Percentiles rank a stretch among this genome's conserved stretches.
Conservation (phyloP, 2,797 vertebrate species). For the Poecilia velifera region DNA sequence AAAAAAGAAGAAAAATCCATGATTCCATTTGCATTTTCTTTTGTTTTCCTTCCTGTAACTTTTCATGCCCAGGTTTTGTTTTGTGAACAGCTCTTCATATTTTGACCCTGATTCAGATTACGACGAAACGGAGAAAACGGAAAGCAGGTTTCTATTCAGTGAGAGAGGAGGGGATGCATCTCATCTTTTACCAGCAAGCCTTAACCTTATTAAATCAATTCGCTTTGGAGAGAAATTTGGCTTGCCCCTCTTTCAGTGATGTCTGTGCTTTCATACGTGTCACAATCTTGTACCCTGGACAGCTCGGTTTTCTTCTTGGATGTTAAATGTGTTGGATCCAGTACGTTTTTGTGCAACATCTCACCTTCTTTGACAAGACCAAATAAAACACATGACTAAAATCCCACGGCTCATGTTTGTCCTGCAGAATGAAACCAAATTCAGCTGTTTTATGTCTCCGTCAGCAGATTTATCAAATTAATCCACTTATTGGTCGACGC, state of each 20-base stretch:
- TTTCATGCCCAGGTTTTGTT: constrained; percentile 38
- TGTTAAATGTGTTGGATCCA: constrained; percentile 58
- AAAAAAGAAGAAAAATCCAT: constrained; percentile 18
- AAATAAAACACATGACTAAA: constrained; percentile 76
- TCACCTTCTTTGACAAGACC: constrained; percentile 75
- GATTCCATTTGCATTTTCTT: constrained; percentile 7
- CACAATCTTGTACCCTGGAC: constrained; percentile 41
- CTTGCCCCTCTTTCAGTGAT: constrained; percentile 42
- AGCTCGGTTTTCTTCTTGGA: constrained; percentile 42
- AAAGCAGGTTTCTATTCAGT: constrained; percentile 43
- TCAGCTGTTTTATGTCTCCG: constrained; percentile 2
- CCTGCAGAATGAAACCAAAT: constrained; percentile 46
- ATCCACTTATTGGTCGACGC: background rate
- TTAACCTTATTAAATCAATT: constrained; percentile 62
- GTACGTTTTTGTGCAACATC: constrained; percentile 61
- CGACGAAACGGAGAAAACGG: constrained; percentile 33
- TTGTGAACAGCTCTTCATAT: constrained; percentile 59
- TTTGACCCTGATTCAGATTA: constrained; percentile 39
- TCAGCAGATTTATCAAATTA: background rate
- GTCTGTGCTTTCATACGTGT: constrained; percentile 49
- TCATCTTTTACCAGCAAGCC: constrained; percentile 70
- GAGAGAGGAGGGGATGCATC: constrained; percentile 24
- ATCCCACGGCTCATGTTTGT: constrained; percentile 57
- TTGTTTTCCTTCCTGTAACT: constrained; percentile 31
- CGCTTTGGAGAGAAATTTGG: constrained; percentile 46